Evolutionary conservation across 2,113 vertebrate species (phyloP), one percentile per base, ranked within the genome.

Genomic region (Oreochromis spilurus): DNA sequence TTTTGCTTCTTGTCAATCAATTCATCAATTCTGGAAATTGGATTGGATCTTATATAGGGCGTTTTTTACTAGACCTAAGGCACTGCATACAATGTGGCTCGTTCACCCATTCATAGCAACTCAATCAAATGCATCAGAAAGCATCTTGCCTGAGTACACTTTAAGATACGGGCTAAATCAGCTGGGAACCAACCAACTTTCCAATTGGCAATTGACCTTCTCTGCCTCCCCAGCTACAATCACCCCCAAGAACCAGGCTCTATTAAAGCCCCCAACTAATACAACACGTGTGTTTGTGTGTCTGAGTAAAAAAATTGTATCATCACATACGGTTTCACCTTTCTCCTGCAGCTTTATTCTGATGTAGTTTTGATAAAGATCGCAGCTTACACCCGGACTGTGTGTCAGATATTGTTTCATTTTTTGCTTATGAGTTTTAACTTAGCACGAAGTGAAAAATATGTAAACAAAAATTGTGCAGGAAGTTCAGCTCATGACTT

Each of bases 401-500:
- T 75, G 70, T 77, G 72, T 52, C 72, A 77, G 24, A n/a, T 52
- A 52, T 13, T 77, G 26, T 31, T 77, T 31, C 3, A 77, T 77
- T 77, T 77, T 48, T 24, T 19, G 12, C 19, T 29, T 12, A 4
- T 9, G 26, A 34, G 45, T 48, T 19, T 82, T 19, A 67, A 55
- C 8, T 3, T 31, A 3, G n/a, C 26, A 31, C 9, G 7, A 17
- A 29, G 45, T 2, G 43, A 48, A 75, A 57, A 67, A 57, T 40
- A 85, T 85, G 54, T 14, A 8, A 83, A 60, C 52, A 60, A 57
- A 72, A 38, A 55, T 24, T 26, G 9, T 36, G 38, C 29, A 70
- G 48, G 38, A 17, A 55, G 70, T 7, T 78, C 40, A 75, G 24
- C 40, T 60, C 3, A 2, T 29, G 52, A 67, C 16, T 26, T 81